phyloP scores from a whole-genome alignment of 2,888 invertebrate species.

The Liodrosophila aerea region DNA sequence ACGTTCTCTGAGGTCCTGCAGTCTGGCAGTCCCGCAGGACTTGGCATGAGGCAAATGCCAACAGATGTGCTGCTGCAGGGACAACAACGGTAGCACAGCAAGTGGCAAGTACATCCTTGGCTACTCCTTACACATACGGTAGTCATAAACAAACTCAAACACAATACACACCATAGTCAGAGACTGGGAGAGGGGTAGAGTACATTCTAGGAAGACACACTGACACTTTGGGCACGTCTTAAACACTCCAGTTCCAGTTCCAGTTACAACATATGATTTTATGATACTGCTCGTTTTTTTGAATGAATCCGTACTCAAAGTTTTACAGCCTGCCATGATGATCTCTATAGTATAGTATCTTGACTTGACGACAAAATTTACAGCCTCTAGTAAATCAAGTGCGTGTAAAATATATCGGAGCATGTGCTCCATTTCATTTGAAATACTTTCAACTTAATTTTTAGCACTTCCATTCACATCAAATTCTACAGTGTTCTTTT shows the following conservation, averaged over 20 bases:
- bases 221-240: constrained; percentile 32
- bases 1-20: constrained; percentile 45
- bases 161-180: constrained; percentile 27
- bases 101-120: constrained; percentile 50
- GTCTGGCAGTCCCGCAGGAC: constrained; percentile 67
- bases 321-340: constrained; percentile 59
- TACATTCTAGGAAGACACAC: constrained; percentile 30
- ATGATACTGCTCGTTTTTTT: constrained; percentile 41
- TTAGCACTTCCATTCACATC: constrained; percentile 49
- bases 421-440: constrained; percentile 52
- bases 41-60: constrained; percentile 47
- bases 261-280: constrained; percentile 33
- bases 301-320: constrained; percentile 65
- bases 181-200: background rate
- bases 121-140: constrained; percentile 46
- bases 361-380: constrained; percentile 62
- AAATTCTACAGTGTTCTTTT: constrained; percentile 8
- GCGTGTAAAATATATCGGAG: too few species aligned
- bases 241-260: constrained; percentile 20
- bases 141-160: constrained; percentile 55
- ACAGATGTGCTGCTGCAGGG: constrained; percentile 48
- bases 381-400: constrained; percentile 63
- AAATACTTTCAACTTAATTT: constrained; percentile 21
- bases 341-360: constrained; percentile 38
- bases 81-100: constrained; percentile 63